A percentile compares a stretch with the other conserved stretches of the same genome.
Evolutionary conservation across 2,113 vertebrate species (phyloP).

Genomic region (Pituophis catenifer): DNA sequence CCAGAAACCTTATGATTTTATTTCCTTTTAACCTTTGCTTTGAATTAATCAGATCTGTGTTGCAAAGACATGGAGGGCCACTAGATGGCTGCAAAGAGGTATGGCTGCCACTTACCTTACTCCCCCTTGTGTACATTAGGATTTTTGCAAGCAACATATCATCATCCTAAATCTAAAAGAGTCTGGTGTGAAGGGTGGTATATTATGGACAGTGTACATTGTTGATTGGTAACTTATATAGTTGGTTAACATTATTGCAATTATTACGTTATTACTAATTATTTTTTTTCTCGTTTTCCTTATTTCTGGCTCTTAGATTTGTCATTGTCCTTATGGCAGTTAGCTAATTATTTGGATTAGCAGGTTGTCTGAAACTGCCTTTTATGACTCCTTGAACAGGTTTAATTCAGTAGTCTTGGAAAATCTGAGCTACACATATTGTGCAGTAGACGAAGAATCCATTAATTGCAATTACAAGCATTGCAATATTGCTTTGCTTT

Average conservation of each 20-base stretch:
- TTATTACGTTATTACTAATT: neutral
- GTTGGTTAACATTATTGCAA: neutral
- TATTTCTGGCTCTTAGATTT: neutral
- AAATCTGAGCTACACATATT: slow-evolving; percentile 5
- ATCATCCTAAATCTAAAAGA: neutral
- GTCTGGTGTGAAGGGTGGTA: neutral
- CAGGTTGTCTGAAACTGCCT: neutral
- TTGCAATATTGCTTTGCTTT: neutral
- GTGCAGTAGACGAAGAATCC: slow-evolving; percentile 3
- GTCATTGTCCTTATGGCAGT: neutral
- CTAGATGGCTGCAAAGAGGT: neutral
- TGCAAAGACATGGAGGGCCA: neutral
- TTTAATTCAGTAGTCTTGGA: neutral
- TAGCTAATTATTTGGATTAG: neutral
- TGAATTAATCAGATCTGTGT: neutral
- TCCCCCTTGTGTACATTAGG: neutral
- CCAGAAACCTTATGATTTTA: neutral
- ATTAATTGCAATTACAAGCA: neutral
- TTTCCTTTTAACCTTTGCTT: neutral
- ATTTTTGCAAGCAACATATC: neutral
- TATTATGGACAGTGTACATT: neutral
- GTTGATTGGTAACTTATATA: neutral
- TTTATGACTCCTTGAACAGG: neutral
- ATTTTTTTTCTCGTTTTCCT: neutral
- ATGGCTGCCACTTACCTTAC: neutral